phyloP scores from a whole-genome alignment of 2,888 invertebrate species.

The Cantharis rufa region DNA sequence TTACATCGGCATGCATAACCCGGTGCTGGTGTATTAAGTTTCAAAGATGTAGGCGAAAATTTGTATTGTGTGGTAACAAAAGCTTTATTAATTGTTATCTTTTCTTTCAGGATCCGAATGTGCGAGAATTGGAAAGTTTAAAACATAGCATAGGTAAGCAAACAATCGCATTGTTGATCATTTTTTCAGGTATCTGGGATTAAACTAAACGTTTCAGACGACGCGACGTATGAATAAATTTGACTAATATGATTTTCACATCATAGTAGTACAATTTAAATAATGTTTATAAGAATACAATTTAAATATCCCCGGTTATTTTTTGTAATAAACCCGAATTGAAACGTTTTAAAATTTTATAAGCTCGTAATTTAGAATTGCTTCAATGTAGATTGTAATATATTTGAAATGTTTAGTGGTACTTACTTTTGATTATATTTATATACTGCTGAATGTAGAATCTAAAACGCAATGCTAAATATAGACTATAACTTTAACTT shows the following conservation, averaged over 20 bases:
- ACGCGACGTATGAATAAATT: too few species aligned
- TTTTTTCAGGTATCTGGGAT: background rate
- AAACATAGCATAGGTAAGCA: slow-evolving; percentile 52
- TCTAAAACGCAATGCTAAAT: too few species aligned
- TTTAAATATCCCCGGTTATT: too few species aligned
- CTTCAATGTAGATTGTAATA: background rate
- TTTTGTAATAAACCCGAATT: too few species aligned
- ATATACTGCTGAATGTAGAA: too few species aligned
- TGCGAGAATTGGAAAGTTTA: slow-evolving; percentile 59
- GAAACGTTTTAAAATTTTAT: background rate
- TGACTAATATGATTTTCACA: background rate
- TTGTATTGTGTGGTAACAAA: background rate
- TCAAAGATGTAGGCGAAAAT: background rate
- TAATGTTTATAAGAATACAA: too few species aligned
- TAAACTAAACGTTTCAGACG: background rate
- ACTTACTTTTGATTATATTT: too few species aligned
- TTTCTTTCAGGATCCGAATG: slow-evolving; percentile 58
- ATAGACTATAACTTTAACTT: too few species aligned
- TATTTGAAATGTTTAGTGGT: background rate
- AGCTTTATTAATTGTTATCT: slow-evolving; percentile 6
- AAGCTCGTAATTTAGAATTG: background rate
- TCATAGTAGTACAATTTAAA: too few species aligned
- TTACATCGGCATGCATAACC: background rate
- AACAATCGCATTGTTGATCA: slow-evolving; percentile 10
- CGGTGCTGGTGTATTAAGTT: background rate